Evolutionary conservation across 2,888 invertebrate genomes (phyloP), one percentile per base, ranked within the genome.

Genomic region (Drosophila aldrichi): DNA sequence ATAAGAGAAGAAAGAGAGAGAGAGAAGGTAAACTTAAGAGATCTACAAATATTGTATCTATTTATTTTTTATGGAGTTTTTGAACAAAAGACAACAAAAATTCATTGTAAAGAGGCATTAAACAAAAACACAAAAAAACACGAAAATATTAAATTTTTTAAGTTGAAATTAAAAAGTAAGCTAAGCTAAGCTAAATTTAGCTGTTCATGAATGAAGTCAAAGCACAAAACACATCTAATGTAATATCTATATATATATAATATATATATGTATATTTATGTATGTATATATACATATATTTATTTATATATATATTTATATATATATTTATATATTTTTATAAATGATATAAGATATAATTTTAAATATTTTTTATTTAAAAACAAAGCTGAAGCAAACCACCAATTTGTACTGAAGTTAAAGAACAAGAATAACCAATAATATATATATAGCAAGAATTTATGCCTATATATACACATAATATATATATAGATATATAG

Each of bases 151-250:
- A 62, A 57, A 29, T 59, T 46, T 29, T 22, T 55, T 48, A 48
- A 74, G n/a, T 51, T 74, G n/a, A 14, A 16, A 3, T 18, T 10
- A 20, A 41, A 46, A 46, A 22, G n/a, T 41, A 41, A 41, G 41
- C 41, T 49, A 48, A 70, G 51, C 34, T 66, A 62, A 44, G 59
- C 44, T 67, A 64, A 64, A 61, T 59, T 77, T 79, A 88, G 89
- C 89, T 91, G 91, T 90, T 89, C 82, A 90, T 88, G 79, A 89
- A 88, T 81, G 84, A 90, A 82, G 81, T 82, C 88, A 72, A 86
- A 68, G 81, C 74, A 57, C 14, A 16, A 66, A 22, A 48, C 38
- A 58, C 32, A 58, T 43, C 18, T 48, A 22, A 36, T 77, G 66
- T 74, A 61, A 51, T 55, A 68, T 74, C 62, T 32, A 10, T 67